Percentiles rank a stretch among this genome's conserved stretches.
Conservation (phyloP, 1,140 invertebrate genomes). For the Aphelenchoides fujianensis region DNA sequence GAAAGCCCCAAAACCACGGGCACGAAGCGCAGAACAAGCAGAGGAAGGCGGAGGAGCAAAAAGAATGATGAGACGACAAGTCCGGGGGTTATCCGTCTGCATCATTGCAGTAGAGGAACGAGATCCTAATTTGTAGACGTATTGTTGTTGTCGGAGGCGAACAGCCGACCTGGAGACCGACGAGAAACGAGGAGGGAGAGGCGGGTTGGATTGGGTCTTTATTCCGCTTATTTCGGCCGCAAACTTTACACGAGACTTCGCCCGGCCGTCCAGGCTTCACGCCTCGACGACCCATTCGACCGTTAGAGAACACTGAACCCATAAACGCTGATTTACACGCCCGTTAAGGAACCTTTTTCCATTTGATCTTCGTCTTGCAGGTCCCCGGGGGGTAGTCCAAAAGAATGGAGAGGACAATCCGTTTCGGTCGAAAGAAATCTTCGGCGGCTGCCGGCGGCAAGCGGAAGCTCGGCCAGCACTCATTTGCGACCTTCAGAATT, state of each 20-base stretch:
- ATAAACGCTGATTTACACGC: no score
- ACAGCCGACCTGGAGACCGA: neutral
- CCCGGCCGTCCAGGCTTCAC: neutral
- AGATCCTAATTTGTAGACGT: neutral
- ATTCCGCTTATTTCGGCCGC: neutral
- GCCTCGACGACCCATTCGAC: neutral
- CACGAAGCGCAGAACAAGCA: neutral
- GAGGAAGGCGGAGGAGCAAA: neutral
- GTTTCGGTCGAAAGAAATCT: no score
- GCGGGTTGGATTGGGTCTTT: neutral
- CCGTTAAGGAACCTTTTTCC: no score
- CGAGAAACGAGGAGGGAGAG: no score
- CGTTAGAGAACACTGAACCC: neutral
- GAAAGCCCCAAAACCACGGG: neutral
- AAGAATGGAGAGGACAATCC: no score
- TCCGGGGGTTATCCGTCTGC: neutral
- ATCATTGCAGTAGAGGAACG: constrained; percentile 3
- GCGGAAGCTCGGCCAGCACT: no score
- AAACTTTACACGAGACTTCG: neutral
- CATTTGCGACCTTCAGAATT: no score
- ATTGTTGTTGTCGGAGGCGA: neutral
- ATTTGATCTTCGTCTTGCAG: no score
- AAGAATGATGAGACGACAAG: constrained; percentile 3
- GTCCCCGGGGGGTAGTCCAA: no score
- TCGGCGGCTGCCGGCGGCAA: no score